A percentile compares a stretch with the other conserved stretches of the same genome.
These are phyloP conservation scores for Hemicrepidius hirtus DNA, from an alignment of 2,888 invertebrate genomes.

Conservation along the genomic window DNA sequence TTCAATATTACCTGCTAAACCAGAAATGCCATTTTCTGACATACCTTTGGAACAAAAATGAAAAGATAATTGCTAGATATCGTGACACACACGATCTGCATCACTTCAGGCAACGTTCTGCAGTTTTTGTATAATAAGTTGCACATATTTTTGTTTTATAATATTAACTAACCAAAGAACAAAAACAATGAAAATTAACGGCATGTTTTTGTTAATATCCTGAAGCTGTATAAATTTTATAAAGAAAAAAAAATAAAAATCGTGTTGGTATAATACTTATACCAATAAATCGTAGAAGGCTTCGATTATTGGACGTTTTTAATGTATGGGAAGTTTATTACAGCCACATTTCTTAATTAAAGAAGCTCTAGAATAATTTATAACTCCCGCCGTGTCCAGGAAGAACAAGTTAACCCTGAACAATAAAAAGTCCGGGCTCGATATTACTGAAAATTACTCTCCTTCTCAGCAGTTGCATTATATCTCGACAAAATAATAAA, in stretches of 20 bases:
- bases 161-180: slow-evolving; percentile 2
- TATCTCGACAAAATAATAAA: slow-evolving; percentile 49
- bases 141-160: slow-evolving; percentile 25
- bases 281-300: slow-evolving; percentile 46
- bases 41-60: slow-evolving; percentile 32
- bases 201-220: background rate
- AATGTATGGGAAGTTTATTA: slow-evolving; percentile 49
- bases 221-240: background rate
- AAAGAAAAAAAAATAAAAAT: background rate
- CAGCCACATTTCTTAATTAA: slow-evolving; percentile 56
- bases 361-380: slow-evolving; percentile 57
- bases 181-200: background rate
- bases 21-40: slow-evolving; percentile 28
- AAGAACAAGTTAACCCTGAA: slow-evolving; percentile 38
- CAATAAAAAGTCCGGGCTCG: slow-evolving; percentile 29
- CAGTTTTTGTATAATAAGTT: slow-evolving; percentile 21
- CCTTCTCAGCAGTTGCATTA: slow-evolving; percentile 29
- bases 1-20: slow-evolving; percentile 28
- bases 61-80: slow-evolving; percentile 43
- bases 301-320: slow-evolving; percentile 45
- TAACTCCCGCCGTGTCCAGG: slow-evolving; percentile 40
- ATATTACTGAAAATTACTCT: slow-evolving; percentile 46
- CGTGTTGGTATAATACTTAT: background rate
- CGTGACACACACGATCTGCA: slow-evolving; percentile 45
- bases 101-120: slow-evolving; percentile 16